These are phyloP conservation scores for Dicentrarchus labrax DNA, from an alignment of 2,113 vertebrate species.

Conservation along the genomic window DNA sequence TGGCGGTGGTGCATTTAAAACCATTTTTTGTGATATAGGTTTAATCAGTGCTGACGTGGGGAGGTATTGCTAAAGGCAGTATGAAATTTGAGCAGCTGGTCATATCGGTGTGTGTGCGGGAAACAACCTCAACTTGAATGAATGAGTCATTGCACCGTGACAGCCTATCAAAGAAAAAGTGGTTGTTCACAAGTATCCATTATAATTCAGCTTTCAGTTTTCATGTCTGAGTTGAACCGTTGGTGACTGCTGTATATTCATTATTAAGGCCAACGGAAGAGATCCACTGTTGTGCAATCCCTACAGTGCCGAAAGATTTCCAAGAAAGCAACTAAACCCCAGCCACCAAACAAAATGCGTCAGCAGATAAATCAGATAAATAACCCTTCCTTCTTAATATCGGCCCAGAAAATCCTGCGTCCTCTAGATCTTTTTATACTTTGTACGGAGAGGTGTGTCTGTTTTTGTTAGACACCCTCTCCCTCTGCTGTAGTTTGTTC, in stretches of 20 bases:
- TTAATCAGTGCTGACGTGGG: neutral
- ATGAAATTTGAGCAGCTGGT: neutral
- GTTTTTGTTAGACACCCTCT: conserved; percentile 35
- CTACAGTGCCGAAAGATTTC: neutral
- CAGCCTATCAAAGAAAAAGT: neutral
- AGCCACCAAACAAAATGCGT: conserved; percentile 5
- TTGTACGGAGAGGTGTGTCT: conserved; percentile 31
- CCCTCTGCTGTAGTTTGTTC: conserved; percentile 21
- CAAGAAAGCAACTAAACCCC: neutral
- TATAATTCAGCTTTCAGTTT: neutral
- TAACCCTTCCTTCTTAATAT: neutral
- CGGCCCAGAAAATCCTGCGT: neutral
- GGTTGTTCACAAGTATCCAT: neutral
- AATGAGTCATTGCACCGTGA: neutral
- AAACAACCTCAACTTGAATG: neutral
- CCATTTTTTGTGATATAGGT: neutral
- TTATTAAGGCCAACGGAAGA: neutral
- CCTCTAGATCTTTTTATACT: neutral
- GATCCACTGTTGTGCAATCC: conserved; percentile 26
- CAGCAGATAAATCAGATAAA: conserved; percentile 9
- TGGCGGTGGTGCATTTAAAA: neutral
- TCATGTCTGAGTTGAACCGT: neutral
- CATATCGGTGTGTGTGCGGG: neutral
- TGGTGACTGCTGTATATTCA: neutral
- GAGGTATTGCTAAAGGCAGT: neutral